Percentiles rank a stretch among this genome's conserved stretches.
These are phyloP conservation scores for Achlya flavicornis DNA, from an alignment of 2,888 invertebrate genomes.

Conservation along the genomic window DNA sequence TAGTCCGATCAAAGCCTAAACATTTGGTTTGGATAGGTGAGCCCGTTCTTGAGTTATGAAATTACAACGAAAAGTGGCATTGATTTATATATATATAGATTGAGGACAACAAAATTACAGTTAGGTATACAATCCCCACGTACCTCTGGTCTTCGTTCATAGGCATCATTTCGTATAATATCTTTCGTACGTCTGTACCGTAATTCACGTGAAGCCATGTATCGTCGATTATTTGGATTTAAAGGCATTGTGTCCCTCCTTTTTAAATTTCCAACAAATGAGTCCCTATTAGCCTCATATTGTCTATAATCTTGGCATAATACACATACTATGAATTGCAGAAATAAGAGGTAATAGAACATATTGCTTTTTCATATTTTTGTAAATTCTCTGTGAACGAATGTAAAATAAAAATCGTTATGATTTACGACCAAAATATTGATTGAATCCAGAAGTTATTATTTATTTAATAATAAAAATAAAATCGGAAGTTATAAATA, in stretches of 20 bases:
- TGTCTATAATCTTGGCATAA: constrained; percentile 19
- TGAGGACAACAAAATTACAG: too few species aligned
- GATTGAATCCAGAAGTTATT: not conserved
- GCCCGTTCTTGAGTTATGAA: too few species aligned
- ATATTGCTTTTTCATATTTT: not conserved
- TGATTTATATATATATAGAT: too few species aligned
- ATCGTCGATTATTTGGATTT: constrained; percentile 18
- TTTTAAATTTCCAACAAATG: constrained; percentile 24
- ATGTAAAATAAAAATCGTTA: not conserved
- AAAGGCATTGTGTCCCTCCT: constrained; percentile 29
- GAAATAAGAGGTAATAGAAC: constrained; percentile 19
- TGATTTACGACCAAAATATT: not conserved
- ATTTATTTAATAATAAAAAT: not conserved
- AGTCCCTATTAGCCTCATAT: constrained; percentile 12
- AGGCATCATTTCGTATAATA: constrained; percentile 21
- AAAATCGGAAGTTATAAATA: not conserved
- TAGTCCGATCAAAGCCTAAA: too few species aligned
- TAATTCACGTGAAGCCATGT: constrained; percentile 16
- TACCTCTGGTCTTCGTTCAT: constrained; percentile 27
- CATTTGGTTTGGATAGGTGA: too few species aligned
- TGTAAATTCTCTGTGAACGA: not conserved
- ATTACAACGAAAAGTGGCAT: too few species aligned
- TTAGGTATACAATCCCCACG: constrained; percentile 5
- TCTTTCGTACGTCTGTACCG: constrained; percentile 31
- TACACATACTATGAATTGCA: constrained; percentile 19